Evolutionary conservation across 37 sponge, comb jelly and placozoan genomes (phyloP), one percentile per base, ranked within the genome.

Genomic region (Beroe ovata): DNA sequence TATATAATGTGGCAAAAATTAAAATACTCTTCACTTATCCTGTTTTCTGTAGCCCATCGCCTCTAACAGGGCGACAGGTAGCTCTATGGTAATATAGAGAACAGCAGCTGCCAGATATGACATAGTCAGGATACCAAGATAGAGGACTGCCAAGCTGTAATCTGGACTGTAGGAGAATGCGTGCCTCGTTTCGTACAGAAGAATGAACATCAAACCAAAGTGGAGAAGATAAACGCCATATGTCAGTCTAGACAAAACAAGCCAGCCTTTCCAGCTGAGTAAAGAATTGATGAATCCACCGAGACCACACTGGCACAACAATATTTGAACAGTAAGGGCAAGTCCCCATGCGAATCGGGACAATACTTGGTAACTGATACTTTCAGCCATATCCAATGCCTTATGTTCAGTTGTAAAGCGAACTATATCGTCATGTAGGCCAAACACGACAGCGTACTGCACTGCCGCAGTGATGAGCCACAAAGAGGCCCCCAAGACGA

Each of bases 251-350:
- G 71, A 11, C 26, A 69, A 34, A 38, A 69, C 38, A 35, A 35
- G 36, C 71, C 71, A 69, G 8, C 71, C 71, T 19, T 34, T 69
- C 71, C 71, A 69, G 8, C 38, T 36, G 35, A 69, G 71, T 1
- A 69, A 38, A 19, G 71, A 69, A 34, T 69, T 69, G 25, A 69
- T 69, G 20, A 69, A 69, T 2, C 71, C 71, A 8, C 71, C 71
- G 37, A 69, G 20, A 29, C 38, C 36, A 29, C 71, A 69, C 71
- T 69, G 71, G 38, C 71, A 69, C 32, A 69, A 8, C 71, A 69
- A 25, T 6, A 69, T 35, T 38, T 69, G 71, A 35, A 34, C 20
- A 25, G 38, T 35, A 14, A 69, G 36, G 36, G 71, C 18, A 11
- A 29, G 4, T 35, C 38, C 35, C 71, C 71, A 69, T 6, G 71